phyloP scores from a whole-genome alignment of 2,113 vertebrate genomes.

The pig (Sus scrofa) region T2T-Sscrofa CM000824.6:177936001-177936500 shows the following conservation, averaged over 20 bases:
- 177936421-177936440: neutral
- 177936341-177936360: neutral
- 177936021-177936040: no score
- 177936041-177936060: neutral
- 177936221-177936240: neutral
- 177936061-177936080: conserved; percentile 15
- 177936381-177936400: neutral
- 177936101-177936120: neutral
- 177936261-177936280: neutral
- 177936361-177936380: neutral
- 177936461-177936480: conserved; percentile 1
- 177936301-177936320: neutral
- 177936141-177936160: neutral
- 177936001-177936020: neutral
- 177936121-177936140: neutral
- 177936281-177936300: neutral
- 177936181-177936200: neutral
- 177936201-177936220: neutral
- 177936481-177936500: neutral
- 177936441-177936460: neutral
- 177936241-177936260: neutral
- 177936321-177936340: neutral
- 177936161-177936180: neutral
- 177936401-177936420: neutral
- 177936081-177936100: neutral